These are phyloP conservation scores for Harpalus rubripes DNA, from an alignment of 2,888 invertebrate genomes.

Conservation along the genomic window DNA sequence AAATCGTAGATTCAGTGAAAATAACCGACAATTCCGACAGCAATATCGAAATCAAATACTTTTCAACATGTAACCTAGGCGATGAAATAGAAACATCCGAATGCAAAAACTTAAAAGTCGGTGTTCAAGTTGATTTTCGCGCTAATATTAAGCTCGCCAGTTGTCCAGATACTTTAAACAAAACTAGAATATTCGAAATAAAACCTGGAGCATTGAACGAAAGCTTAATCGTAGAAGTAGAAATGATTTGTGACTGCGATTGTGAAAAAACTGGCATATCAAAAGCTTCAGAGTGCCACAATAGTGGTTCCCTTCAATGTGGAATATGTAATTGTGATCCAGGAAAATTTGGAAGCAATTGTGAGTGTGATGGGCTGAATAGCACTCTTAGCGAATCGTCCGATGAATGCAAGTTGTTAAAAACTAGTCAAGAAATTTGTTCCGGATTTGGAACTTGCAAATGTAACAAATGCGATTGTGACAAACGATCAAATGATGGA, in stretches of 20 bases:
- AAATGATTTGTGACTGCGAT: constrained; percentile 85
- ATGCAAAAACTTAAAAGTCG: constrained; percentile 82
- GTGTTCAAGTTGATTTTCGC: constrained; percentile 80
- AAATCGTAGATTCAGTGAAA: constrained; percentile 77
- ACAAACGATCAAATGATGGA: constrained; percentile 74
- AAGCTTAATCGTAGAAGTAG: constrained; percentile 83
- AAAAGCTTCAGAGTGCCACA: constrained; percentile 76
- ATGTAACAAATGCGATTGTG: constrained; percentile 81
- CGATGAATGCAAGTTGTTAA: constrained; percentile 67
- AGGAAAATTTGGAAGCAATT: constrained; percentile 80
- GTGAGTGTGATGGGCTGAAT: constrained; percentile 81
- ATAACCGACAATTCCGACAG: constrained; percentile 76
- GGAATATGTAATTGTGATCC: constrained; percentile 82
- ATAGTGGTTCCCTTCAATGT: constrained; percentile 79
- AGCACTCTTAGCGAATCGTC: constrained; percentile 72
- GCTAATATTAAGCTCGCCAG: constrained; percentile 80
- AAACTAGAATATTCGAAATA: constrained; percentile 80
- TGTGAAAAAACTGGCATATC: constrained; percentile 81
- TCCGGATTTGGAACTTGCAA: constrained; percentile 84
- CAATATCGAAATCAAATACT: constrained; percentile 81
- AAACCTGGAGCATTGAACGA: constrained; percentile 87
- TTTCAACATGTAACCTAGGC: constrained; percentile 76
- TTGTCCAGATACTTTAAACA: constrained; percentile 79
- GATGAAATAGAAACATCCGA: constrained; percentile 77
- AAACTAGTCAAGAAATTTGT: constrained; percentile 76